Evolutionary conservation across 2,888 invertebrate species (phyloP), one percentile per base, ranked within the genome.

Genomic region (Pristionchus maxplancki): DNA sequence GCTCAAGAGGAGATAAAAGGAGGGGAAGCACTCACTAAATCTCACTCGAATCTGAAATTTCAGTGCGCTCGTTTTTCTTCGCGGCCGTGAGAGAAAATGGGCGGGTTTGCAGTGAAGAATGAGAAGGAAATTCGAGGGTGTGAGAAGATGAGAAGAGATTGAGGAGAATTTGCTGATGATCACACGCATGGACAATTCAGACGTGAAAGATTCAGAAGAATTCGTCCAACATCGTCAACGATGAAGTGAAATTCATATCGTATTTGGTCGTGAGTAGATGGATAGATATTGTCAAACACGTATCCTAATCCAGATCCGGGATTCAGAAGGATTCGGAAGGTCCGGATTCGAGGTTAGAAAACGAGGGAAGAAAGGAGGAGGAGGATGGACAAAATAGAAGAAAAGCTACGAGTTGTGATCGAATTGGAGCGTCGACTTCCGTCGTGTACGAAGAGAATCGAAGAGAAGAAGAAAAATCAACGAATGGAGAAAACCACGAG

Each of bases 11-110:
- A 71, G 71, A 71, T 71, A 71, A 71, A 64, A 20, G 44, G 44
- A 11, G 58, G 11, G 58, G 58, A 71, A 71, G 40, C 71, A 37
- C 71, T 37, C 71, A 40, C 20, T 37, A 2, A 34, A 37, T 71
- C 44, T 64, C 28, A 28, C 62, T 44, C 71, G 71, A 71, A 71
- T 71, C 71, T 71, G 71, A 71, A 71, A 71, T 71, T 71, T 71
- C 71, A 71, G 71, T 58, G 58, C 71, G 64, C 31, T 34, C 71
- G 37, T 37, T 37, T 67, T 71, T 58, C 50, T 17, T 50, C n/a
- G 9, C 71, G 37, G n/a, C 4, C 71, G 71, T 71, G 37, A 71
- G 71, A 71, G 37, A 71, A 37, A 71, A 37, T 34, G 37, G 71
- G 37, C 11, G 24, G 71, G 37, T 34, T 37, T 31, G 71, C 58